phyloP scores from a whole-genome alignment of 2,888 invertebrate species.

The Drosophila subsilvestris region DNA sequence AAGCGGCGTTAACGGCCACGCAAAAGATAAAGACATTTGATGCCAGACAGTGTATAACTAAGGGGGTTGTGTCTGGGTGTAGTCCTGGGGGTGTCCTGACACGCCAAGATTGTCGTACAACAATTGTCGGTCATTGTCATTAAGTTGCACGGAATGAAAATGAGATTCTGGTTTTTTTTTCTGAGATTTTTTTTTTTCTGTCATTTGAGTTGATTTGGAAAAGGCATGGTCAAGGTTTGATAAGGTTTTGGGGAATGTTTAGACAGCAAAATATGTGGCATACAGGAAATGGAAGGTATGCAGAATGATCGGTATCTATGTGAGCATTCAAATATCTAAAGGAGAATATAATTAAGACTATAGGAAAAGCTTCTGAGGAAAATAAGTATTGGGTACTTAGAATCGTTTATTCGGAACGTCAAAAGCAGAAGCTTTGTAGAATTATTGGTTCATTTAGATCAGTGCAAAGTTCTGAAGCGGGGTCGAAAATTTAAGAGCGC shows the following conservation, averaged over 20 bases:
- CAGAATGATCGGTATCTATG: not conserved
- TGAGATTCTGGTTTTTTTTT: conserved; percentile 51
- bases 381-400: too few relatives aligned
- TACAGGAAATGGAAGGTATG: not conserved
- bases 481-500: too few relatives aligned
- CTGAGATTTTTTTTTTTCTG: conserved; percentile 14
- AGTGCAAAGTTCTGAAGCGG: too few relatives aligned
- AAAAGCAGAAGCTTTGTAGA: too few relatives aligned
- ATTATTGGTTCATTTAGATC: too few relatives aligned
- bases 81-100: conserved; percentile 10
- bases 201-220: conserved; percentile 50
- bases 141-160: conserved; percentile 71
- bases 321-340: too few relatives aligned
- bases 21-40: conserved; percentile 72
- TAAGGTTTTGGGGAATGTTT: conserved; percentile 26
- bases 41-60: conserved; percentile 56
- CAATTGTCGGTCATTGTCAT: conserved; percentile 77
- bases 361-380: too few relatives aligned
- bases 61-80: not conserved
- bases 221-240: conserved; percentile 31
- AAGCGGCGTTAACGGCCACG: conserved; percentile 70
- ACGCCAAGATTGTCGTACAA: conserved; percentile 44
- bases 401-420: too few relatives aligned
- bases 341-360: too few relatives aligned
- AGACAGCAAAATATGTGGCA: not conserved